Conservation (phyloP, 2,797 vertebrate species). For the Sarcoramphus papa region DNA sequence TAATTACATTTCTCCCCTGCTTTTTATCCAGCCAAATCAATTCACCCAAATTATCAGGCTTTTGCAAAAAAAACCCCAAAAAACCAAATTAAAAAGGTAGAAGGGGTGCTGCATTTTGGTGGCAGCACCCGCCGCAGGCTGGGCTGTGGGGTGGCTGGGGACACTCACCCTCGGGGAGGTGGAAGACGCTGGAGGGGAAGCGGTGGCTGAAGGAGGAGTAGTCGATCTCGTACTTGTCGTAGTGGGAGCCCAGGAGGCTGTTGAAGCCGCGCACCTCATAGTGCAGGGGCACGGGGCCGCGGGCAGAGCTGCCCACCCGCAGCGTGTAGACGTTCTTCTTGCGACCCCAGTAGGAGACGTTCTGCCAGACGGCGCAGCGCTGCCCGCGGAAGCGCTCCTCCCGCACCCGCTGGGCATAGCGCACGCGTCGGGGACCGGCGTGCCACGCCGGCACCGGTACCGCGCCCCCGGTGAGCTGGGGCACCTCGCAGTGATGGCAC, state of each 20-base stretch:
- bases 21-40: background rate
- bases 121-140: background rate
- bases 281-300: constrained; percentile 62
- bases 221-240: constrained; percentile 82
- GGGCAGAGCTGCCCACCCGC: constrained; percentile 71
- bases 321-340: constrained; percentile 81
- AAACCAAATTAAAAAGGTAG: background rate
- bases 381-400: constrained; percentile 70
- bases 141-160: background rate
- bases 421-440: accelerated
- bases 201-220: constrained; percentile 68
- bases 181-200: constrained; percentile 62
- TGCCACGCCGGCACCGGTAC: accelerated
- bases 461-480: accelerated
- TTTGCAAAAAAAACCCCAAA: background rate
- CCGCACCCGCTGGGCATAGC: constrained; percentile 65
- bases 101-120: accelerated
- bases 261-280: constrained; percentile 83
- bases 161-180: constrained; percentile 70
- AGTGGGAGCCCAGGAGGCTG: constrained; percentile 80
- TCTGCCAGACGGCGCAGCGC: constrained; percentile 78
- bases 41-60: background rate
- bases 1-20: background rate
- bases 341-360: constrained; percentile 69
- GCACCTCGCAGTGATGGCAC: accelerated